Percentiles rank a stretch among this genome's conserved stretches.
Evolutionary conservation across 2,797 vertebrate genomes (phyloP).

Genomic region (Masticophis lateralis): DNA sequence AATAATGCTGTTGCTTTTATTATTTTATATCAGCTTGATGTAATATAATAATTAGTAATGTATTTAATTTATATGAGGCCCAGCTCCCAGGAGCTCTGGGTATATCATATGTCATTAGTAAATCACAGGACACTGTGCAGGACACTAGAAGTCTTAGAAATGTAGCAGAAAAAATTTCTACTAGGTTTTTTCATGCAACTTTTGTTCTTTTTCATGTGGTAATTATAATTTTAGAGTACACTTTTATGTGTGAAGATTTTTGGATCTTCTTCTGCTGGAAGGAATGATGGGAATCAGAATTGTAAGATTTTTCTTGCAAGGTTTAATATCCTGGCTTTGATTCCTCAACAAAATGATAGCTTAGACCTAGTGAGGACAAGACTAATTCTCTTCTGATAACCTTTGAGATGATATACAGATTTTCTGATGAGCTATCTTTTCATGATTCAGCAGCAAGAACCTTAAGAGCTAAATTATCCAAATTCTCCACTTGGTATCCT

Average conservation of each 20-base stretch:
- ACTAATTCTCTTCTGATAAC: conserved; percentile 2
- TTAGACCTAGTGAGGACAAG: not conserved
- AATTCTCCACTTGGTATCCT: conserved; percentile 7
- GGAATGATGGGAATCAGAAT: not conserved
- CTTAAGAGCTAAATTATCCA: conserved; percentile 40
- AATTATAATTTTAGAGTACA: not conserved
- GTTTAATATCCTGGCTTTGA: not conserved
- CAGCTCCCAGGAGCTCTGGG: not conserved
- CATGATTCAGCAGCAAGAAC: not conserved
- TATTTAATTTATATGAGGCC: not conserved
- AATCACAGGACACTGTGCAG: not conserved
- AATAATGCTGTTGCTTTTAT: not conserved
- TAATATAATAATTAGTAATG: not conserved
- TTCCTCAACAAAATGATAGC: not conserved
- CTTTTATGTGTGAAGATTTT: not conserved
- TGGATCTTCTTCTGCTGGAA: not conserved
- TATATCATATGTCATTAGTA: not conserved
- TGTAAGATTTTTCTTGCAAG: not conserved
- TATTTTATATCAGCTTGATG: not conserved
- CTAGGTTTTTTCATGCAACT: not conserved
- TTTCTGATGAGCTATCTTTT: not conserved
- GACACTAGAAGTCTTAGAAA: not conserved
- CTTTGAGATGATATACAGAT: not conserved
- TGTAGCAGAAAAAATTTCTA: not conserved
- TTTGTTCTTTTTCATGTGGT: not conserved